phyloP scores from a whole-genome alignment of 2,888 invertebrate genomes.

The Ectemnius cavifrons region DNA sequence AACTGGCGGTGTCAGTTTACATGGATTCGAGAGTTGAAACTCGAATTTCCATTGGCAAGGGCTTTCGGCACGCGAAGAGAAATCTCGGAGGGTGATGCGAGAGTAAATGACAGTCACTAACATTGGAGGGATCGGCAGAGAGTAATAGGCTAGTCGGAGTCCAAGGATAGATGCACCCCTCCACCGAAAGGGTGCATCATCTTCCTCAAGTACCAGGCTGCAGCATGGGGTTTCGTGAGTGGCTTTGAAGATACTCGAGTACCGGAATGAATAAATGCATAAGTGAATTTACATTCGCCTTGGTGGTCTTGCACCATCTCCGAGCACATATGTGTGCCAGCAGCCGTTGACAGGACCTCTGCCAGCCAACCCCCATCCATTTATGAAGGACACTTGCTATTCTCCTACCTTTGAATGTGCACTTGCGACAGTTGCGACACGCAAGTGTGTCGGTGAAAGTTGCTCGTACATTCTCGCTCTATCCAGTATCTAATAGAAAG shows the following conservation, averaged over 20 bases:
- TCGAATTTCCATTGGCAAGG: no score
- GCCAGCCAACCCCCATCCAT: neutral
- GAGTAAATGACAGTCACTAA: slow-evolving; percentile 11
- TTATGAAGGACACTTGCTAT: slow-evolving; percentile 21
- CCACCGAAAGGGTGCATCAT: slow-evolving; percentile 8
- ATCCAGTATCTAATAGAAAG: no score
- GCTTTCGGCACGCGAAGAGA: no score
- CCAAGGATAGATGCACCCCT: slow-evolving; percentile 16
- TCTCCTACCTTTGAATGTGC: slow-evolving; percentile 6
- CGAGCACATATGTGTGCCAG: slow-evolving; percentile 3
- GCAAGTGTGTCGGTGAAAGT: no score
- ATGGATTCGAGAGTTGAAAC: no score
- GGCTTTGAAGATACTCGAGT: slow-evolving; percentile 57
- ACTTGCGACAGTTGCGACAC: neutral
- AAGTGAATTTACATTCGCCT: slow-evolving; percentile 62
- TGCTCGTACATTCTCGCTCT: no score
- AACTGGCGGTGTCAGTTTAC: no score
- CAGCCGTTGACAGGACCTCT: neutral
- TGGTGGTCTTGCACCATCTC: slow-evolving; percentile 25
- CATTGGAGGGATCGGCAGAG: slow-evolving; percentile 26
- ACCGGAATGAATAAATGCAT: slow-evolving; percentile 64
- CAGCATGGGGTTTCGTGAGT: slow-evolving; percentile 32
- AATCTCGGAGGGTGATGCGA: no score
- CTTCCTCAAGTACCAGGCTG: slow-evolving; percentile 16
- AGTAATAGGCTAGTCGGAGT: slow-evolving; percentile 36